Percentiles rank a stretch among this genome's conserved stretches.
These are phyloP conservation scores for Panopea generosa DNA, from an alignment of 2,888 invertebrate genomes.

Conservation along the genomic window DNA sequence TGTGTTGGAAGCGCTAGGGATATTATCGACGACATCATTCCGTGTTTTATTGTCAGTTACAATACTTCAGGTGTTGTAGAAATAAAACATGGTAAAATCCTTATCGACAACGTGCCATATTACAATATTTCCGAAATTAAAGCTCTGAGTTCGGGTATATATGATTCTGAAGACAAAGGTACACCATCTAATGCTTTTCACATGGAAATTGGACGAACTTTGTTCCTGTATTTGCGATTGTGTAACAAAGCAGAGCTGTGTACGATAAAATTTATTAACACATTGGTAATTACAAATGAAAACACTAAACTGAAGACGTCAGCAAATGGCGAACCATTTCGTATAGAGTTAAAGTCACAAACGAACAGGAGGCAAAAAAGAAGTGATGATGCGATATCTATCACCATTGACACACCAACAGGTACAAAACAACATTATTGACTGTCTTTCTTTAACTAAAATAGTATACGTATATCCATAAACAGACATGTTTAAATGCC, in stretches of 20 bases:
- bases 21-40: constrained; percentile 51
- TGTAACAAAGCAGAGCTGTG: constrained; percentile 67
- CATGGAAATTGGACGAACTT: constrained; percentile 66
- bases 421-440: not conserved
- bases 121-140: constrained; percentile 42
- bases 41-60: constrained; percentile 53
- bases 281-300: constrained; percentile 37
- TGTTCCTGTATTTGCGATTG: constrained; percentile 56
- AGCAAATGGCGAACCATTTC: constrained; percentile 50
- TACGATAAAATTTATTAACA: constrained; percentile 48
- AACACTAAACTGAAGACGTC: constrained; percentile 43
- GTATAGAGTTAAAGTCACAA: constrained; percentile 11
- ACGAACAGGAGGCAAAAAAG: constrained; percentile 20
- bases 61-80: constrained; percentile 51
- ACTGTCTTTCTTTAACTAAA: not conserved
- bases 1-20: constrained; percentile 50
- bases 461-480: too few species aligned
- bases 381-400: not conserved
- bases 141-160: constrained; percentile 26
- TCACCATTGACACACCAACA: not conserved
- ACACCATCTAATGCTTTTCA: constrained; percentile 29
- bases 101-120: constrained; percentile 28
- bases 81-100: constrained; percentile 49
- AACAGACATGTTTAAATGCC: too few species aligned
- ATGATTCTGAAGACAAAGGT: constrained; percentile 14